Evolutionary conservation across 2,888 invertebrate species (phyloP), one percentile per base, ranked within the genome.

Genomic region (Desoria tigrina): DNA sequence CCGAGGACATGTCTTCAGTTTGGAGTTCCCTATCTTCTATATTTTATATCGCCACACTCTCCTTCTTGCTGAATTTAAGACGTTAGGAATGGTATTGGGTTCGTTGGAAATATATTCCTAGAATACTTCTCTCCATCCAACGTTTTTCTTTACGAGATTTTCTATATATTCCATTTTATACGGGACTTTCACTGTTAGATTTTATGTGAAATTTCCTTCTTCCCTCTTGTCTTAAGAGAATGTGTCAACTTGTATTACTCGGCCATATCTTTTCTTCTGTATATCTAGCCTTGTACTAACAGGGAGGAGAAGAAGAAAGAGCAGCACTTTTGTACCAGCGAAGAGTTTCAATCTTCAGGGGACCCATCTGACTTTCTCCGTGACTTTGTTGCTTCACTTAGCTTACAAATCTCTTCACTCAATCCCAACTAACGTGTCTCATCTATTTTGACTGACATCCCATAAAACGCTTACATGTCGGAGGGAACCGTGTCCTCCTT

Each of bases 191-290:
- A 37, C 32, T 32, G 32, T 32, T 32, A 32, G 32, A 32, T 32
- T 32, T 32, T 32, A 32, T 32, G 32, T 32, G 32, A 32, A 32
- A 32, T 32, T 32, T 32, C 37, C 37, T 61, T 14, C 53, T 37
- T 50, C 27, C 50, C 60, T 50, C 37, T 16, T 45, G 23, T 6
- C 37, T 61, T 16, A 11, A 61, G 51, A 63, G 60, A 37, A 63
- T 65, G 60, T 68, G 65, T 65, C 68, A 68, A 63, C 60, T 64
- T 65, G 49, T 59, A 45, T 59, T 59, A 37, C 32, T 24, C 61
- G 50, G 45, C 26, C 54, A 53, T 58, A 62, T 53, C 24, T 62
- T 26, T 49, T 21, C 51, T 55, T 32, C 32, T 32, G 32, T 32
- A 11, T 32, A 4, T 32, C 32, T 61, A 39, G 39, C 45, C 18